A percentile compares a stretch with the other conserved stretches of the same genome.
These are phyloP conservation scores for Myotis pilosus DNA, from an alignment of 2,797 vertebrate genomes.

Conservation along the genomic window DNA sequence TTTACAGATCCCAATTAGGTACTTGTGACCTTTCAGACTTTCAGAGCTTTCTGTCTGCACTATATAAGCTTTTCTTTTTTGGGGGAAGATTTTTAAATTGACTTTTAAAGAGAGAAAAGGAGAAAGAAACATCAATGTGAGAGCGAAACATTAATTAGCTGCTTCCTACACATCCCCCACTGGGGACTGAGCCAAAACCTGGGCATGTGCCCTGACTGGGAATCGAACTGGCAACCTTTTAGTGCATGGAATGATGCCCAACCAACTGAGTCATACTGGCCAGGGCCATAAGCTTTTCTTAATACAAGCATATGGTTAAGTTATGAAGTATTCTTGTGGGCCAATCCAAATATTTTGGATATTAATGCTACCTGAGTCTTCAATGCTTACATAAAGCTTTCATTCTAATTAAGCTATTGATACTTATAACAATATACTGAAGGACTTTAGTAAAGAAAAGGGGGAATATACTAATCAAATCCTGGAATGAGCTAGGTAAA, in stretches of 20 bases:
- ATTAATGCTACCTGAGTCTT: constrained; percentile 32
- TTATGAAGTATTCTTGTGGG: constrained; percentile 15
- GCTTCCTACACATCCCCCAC: background rate
- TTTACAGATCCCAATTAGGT: background rate
- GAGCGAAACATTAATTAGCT: background rate
- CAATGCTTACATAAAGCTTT: constrained; percentile 23
- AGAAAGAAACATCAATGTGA: background rate
- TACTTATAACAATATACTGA: background rate
- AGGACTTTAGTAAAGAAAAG: background rate
- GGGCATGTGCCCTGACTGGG: background rate
- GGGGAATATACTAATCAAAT: background rate
- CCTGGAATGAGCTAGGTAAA: constrained; percentile 43
- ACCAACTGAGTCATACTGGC: background rate
- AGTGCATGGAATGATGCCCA: background rate
- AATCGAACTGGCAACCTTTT: background rate
- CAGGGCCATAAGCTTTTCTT: background rate
- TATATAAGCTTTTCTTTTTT: background rate
- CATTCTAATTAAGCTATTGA: constrained; percentile 40
- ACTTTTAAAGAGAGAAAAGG: background rate
- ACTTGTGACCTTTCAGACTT: background rate
- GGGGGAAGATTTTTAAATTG: background rate
- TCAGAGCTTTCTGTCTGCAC: background rate
- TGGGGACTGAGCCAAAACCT: background rate
- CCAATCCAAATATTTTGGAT: constrained; percentile 29
- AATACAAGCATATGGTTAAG: background rate